Percentiles rank a stretch among this genome's conserved stretches.
Conservation (phyloP, 2,797 vertebrate genomes). For the Lagocephalus sceleratus region DNA sequence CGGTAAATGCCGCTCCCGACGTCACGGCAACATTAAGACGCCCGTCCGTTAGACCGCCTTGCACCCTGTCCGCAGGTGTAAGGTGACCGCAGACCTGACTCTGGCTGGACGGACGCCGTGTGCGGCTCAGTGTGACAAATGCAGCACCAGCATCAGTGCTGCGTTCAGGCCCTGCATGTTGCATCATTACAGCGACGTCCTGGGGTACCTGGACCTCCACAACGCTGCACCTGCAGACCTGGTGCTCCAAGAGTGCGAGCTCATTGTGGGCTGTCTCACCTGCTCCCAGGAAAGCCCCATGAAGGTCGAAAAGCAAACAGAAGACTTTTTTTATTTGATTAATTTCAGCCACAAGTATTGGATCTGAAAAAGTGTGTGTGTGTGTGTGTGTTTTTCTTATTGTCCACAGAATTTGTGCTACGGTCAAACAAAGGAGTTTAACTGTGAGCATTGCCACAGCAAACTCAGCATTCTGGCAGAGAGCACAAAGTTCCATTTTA, state of each 20-base stretch:
- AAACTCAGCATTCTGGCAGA: conserved; percentile 77
- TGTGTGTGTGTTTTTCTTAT: neutral
- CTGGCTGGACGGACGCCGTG: conserved; percentile 67
- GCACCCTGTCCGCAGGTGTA: conserved; percentile 70
- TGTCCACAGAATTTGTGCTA: conserved; percentile 69
- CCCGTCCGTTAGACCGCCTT: neutral
- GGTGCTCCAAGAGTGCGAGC: conserved; percentile 74
- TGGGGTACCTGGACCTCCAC: conserved; percentile 81
- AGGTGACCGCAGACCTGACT: conserved; percentile 76
- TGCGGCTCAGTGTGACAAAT: conserved; percentile 79
- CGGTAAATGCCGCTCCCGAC: conserved; percentile 53
- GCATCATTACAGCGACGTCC: conserved; percentile 78
- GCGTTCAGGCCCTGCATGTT: conserved; percentile 76
- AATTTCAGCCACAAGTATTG: too few relatives aligned
- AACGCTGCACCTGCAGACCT: conserved; percentile 74
- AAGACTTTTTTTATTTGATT: too few relatives aligned
- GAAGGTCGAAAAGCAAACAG: conserved; percentile 57
- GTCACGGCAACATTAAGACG: neutral
- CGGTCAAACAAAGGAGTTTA: conserved; percentile 76
- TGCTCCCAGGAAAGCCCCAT: conserved; percentile 75
- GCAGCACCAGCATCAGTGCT: conserved; percentile 71
- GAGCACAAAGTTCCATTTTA: conserved; percentile 75
- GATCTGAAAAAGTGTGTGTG: neutral
- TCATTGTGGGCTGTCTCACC: conserved; percentile 74
- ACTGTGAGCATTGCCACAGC: conserved; percentile 79